A percentile compares a stretch with the other conserved stretches of the same genome.
Conservation (phyloP, 1,140 invertebrate species). For the Hestina assimilis region DNA sequence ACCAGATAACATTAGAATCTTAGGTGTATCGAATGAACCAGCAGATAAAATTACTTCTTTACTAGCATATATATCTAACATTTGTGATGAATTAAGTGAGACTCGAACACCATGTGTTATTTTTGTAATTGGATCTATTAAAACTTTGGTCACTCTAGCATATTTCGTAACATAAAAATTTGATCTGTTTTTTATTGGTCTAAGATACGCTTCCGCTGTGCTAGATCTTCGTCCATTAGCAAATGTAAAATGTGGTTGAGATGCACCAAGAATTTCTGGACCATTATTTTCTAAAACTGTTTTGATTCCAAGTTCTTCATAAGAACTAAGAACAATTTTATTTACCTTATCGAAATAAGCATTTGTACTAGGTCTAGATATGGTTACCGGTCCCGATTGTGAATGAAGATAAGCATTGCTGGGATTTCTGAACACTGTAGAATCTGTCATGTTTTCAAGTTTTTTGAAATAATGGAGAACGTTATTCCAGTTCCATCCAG, state of each 20-base stretch:
- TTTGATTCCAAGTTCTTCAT: conserved; percentile 55
- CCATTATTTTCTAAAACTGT: conserved; percentile 55
- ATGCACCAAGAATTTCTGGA: conserved; percentile 45
- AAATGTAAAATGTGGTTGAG: conserved; percentile 79
- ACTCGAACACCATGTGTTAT: conserved; percentile 81
- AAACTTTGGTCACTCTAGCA: conserved; percentile 68
- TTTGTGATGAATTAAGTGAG: conserved; percentile 59
- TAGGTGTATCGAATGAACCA: conserved; percentile 82
- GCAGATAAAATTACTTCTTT: conserved; percentile 83
- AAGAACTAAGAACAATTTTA: conserved; percentile 44
- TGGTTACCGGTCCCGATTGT: conserved; percentile 45
- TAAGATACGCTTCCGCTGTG: conserved; percentile 81
- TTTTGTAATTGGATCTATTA: conserved; percentile 83
- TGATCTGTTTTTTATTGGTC: conserved; percentile 72
- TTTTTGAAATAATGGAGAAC: conserved; percentile 73
- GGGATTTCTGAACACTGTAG: conserved; percentile 40
- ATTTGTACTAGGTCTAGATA: conserved; percentile 48
- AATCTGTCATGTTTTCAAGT: conserved; percentile 59
- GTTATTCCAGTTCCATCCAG: conserved; percentile 89
- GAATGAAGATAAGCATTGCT: conserved; percentile 50
- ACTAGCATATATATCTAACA: conserved; percentile 65
- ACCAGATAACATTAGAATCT: conserved; percentile 84
- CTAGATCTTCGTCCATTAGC: conserved; percentile 81
- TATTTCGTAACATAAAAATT: conserved; percentile 77
- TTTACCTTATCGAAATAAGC: conserved; percentile 37